A percentile compares a stretch with the other conserved stretches of the same genome.
phyloP scores from a whole-genome alignment of 2,113 vertebrate species.

The Eurystomus gularis region DNA sequence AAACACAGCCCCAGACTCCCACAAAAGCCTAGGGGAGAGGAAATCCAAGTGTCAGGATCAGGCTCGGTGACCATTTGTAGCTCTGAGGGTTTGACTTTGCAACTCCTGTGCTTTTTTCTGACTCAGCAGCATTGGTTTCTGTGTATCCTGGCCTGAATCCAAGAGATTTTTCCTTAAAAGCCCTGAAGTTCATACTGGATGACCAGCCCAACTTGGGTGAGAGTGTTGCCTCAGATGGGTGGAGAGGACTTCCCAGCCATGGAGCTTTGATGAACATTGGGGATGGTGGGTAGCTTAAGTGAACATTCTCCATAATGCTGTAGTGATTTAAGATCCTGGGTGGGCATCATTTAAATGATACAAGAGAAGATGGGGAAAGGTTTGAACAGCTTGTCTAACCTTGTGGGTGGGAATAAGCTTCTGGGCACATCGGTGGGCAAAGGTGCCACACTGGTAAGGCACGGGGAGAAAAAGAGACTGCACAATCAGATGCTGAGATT shows the following conservation, averaged over 20 bases:
- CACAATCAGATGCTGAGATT: background rate
- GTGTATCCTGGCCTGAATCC: background rate
- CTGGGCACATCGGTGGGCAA: background rate
- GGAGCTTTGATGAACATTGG: background rate
- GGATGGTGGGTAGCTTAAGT: too few species aligned
- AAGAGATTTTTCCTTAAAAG: background rate
- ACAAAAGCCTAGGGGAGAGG: background rate
- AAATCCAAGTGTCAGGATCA: background rate
- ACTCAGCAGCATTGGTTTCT: rapidly evolving
- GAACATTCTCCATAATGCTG: background rate
- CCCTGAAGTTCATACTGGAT: background rate
- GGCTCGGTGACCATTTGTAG: background rate
- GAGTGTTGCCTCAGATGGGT: background rate
- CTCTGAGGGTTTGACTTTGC: background rate
- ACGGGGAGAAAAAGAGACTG: background rate
- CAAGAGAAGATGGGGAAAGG: background rate
- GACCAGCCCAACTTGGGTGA: background rate
- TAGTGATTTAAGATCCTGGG: background rate
- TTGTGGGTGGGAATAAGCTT: background rate
- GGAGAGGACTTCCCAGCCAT: background rate
- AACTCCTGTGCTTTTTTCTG: background rate
- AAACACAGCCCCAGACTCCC: rapidly evolving
- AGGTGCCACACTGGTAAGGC: background rate
- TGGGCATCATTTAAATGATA: background rate
- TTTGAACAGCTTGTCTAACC: too few species aligned